Evolutionary conservation across 2,888 invertebrate species (phyloP), one percentile per base, ranked within the genome.

Genomic region (Eupeodes luniger): DNA sequence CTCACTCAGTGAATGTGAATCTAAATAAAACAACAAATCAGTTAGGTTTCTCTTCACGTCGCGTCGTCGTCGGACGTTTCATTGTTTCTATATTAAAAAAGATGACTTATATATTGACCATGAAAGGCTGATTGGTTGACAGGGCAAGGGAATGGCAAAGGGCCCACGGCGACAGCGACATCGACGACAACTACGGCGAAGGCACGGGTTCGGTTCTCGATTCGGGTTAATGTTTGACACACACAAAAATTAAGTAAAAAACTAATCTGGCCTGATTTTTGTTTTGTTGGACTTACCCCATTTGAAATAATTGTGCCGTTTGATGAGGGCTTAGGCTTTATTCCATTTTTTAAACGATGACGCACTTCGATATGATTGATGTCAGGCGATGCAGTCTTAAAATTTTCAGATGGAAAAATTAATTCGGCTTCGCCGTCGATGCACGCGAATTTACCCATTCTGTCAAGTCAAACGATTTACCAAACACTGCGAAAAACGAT

Each of bases 381-480:
- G 36, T 85, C 85, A 27, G 83, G 79, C 69, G 81, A 77, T 81
- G 81, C 53, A 64, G 70, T 40, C 16, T 59, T 69, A 62, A 62
- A 40, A 69, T 81, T 85, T 75, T 85, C 78, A 47, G 85, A 44
- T 51, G 75, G 12, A 85, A 78, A 85, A 88, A 57, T 88, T 81
- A 55, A 59, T 72, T 88, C 88, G 77, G 81, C 87, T 83, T 80
- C 89, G 67, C 83, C 79, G 47, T 89, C 90, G 67, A 90, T 83
- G 61, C 82, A 89, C 64, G 90, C 90, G 53, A 90, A 83, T 81
- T 91, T 91, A 51, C 91, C 91, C 91, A 91, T 91, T 90, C 88
- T 90, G 64, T 81, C 84, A 89, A 83, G 64, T 81, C 84, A 89
- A 83, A 86, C 78, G 75, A 81, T 89, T 78, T 72, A 59, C 57